These are phyloP conservation scores for Xiphophorus maculatus DNA, from an alignment of 2,113 vertebrate species.

Conservation along the genomic window DNA sequence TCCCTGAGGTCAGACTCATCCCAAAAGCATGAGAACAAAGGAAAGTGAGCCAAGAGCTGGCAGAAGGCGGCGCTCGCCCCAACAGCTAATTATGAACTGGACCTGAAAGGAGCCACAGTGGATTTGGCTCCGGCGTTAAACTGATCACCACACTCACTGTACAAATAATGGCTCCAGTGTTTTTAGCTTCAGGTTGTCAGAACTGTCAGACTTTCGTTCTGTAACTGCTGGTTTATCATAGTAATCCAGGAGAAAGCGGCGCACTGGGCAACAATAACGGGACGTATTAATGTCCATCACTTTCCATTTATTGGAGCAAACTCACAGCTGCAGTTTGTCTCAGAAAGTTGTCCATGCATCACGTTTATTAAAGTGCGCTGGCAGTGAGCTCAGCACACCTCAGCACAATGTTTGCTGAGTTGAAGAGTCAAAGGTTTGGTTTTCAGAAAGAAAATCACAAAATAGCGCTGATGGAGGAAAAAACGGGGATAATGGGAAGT, in stretches of 20 bases:
- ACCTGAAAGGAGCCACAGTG: conserved; percentile 11
- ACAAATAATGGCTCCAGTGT: conserved; percentile 5
- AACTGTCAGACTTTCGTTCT: neutral
- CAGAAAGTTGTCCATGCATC: conserved; percentile 8
- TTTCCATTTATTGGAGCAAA: conserved; percentile 9
- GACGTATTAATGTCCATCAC: neutral
- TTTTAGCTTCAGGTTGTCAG: conserved; percentile 2
- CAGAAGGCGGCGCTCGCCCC: conserved; percentile 2
- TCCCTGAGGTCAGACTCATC: conserved; percentile 30
- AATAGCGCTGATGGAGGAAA: conserved; percentile 24
- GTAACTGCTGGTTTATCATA: neutral
- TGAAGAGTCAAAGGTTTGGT: conserved; percentile 29
- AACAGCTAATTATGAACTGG: conserved; percentile 18
- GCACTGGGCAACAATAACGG: conserved; percentile 7
- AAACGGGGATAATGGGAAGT: neutral
- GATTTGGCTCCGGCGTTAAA: conserved; percentile 13
- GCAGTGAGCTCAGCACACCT: conserved; percentile 26
- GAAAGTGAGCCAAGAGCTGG: conserved; percentile 9
- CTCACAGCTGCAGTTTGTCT: conserved; percentile 1
- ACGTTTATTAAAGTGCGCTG: conserved; percentile 19
- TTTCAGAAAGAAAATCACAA: conserved; percentile 38
- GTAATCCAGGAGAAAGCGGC: conserved; percentile 1
- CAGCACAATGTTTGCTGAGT: conserved; percentile 54
- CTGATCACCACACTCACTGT: conserved; percentile 22
- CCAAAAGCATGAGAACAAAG: conserved; percentile 13